Evolutionary conservation across 2,113 vertebrate species (phyloP).

Genomic region (Lophius piscatorius): DNA sequence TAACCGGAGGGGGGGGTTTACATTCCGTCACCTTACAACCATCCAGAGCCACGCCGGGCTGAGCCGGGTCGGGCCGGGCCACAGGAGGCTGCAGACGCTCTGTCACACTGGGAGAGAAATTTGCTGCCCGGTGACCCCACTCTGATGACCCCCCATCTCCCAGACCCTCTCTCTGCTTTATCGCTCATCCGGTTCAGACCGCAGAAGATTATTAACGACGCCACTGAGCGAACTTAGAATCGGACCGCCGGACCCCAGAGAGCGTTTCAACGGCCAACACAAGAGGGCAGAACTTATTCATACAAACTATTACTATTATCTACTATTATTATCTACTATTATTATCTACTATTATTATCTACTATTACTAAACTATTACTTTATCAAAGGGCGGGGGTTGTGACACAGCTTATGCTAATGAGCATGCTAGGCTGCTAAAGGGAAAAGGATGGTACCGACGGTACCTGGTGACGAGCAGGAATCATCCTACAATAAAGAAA

Average conservation of each 20-base stretch:
- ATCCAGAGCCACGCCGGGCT: slow-evolving; percentile 12
- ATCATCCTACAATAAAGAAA: too few relatives aligned
- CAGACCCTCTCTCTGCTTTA: slow-evolving; percentile 45
- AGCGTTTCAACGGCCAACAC: neutral
- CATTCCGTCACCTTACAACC: slow-evolving; percentile 64
- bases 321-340: too few relatives aligned
- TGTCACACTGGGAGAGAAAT: slow-evolving; percentile 27
- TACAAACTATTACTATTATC: too few relatives aligned
- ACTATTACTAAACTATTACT: too few relatives aligned
- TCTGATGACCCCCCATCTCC: slow-evolving; percentile 41
- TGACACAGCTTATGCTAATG: too few relatives aligned
- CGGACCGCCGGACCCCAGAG: neutral
- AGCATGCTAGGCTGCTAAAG: too few relatives aligned
- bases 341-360: too few relatives aligned
- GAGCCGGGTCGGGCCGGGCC: slow-evolving; percentile 12
- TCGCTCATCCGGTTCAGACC: slow-evolving; percentile 37
- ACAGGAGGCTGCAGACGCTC: slow-evolving; percentile 32
- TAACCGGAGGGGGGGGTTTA: neutral
- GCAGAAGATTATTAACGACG: slow-evolving; percentile 11
- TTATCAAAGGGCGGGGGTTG: too few relatives aligned
- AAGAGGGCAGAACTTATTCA: too few relatives aligned
- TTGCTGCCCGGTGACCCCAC: slow-evolving; percentile 38
- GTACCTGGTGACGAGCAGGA: too few relatives aligned
- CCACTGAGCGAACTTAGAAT: neutral
- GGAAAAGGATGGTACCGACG: too few relatives aligned